Evolutionary conservation across 2,113 vertebrate species (phyloP).

Genomic region (Corythaeola cristata): DNA sequence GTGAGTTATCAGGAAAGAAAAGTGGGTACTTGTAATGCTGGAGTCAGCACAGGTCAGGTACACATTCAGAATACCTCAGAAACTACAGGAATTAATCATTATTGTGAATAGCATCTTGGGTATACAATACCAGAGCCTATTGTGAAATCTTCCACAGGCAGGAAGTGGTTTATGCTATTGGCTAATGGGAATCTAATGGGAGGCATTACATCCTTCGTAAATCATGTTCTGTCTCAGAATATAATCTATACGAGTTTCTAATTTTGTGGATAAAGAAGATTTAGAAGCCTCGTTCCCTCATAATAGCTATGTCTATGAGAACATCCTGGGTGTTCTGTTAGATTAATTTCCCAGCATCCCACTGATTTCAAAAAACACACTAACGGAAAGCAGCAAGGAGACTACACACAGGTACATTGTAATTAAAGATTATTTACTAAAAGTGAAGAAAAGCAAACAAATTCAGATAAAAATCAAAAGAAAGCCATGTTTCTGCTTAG

Average conservation of each 20-base stretch:
- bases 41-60: background rate
- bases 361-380: background rate
- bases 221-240: background rate
- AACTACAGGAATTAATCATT: background rate
- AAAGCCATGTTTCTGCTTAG: background rate
- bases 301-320: background rate
- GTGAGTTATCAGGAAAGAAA: background rate
- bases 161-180: background rate
- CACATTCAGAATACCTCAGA: background rate
- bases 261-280: background rate
- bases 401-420: background rate
- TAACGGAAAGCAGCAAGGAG: background rate
- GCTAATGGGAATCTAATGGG: background rate
- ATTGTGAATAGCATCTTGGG: background rate
- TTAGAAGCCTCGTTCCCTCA: background rate
- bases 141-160: background rate
- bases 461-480: slow-evolving; percentile 3
- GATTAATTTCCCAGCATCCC: background rate
- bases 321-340: background rate
- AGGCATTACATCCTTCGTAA: background rate
- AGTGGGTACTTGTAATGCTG: background rate
- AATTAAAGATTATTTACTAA: background rate
- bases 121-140: background rate
- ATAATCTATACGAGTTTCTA: background rate
- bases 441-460: background rate